Base-by-base conservation (phyloP, 1,140 invertebrate genomes). In the Drosophila neocordata region DNA sequence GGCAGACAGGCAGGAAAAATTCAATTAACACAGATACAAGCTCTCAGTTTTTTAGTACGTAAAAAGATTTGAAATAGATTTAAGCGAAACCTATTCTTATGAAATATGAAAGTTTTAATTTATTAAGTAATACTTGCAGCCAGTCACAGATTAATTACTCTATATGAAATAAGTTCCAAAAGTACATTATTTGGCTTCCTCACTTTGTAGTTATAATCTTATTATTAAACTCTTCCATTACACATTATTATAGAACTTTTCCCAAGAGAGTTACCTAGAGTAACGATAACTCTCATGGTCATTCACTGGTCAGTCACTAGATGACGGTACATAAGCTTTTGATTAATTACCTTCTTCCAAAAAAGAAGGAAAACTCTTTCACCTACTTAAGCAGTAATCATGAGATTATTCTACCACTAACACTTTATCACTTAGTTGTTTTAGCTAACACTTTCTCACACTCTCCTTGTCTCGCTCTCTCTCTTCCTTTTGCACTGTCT, bases 11-110 rank as follows among this genome's bases (percentile, higher is more conserved):
- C 37, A 20, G 15, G 60, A 37, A 52, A 31, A 55, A 64, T 31
- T 65, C 56, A 77, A 81, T 74, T 58, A 51, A 61, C n/a, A 20
- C 35, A 31, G 27, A 31, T 38, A 38, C 35, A 55, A 6, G 2
- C 6, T 31, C n/a, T 34, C 22, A 15, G 15, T 22, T 53, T 53
- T 18, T 22, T 13, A 38, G 51, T 22, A 13, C 22, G 51, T n/a
- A 27, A 53, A 53, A 53, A 38, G 12, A n/a, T 18, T 44, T 2
- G 15, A 48, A 48, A 48, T 48, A 8, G 41, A 11, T 18, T 20
- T 48, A 20, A 48, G 20, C 22, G 22, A 48, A 48, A 48, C 15
- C 2, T 20, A 48, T 48, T 20, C 8, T 4, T 9, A 20, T 11
- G n/a, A 44, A 44, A 44, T 13, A 44, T 44, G 8, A 44, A 44